Evolutionary conservation across 2,113 vertebrate species (phyloP), one percentile per base, ranked within the genome.

Genomic region (Pelecanus crispus): DNA sequence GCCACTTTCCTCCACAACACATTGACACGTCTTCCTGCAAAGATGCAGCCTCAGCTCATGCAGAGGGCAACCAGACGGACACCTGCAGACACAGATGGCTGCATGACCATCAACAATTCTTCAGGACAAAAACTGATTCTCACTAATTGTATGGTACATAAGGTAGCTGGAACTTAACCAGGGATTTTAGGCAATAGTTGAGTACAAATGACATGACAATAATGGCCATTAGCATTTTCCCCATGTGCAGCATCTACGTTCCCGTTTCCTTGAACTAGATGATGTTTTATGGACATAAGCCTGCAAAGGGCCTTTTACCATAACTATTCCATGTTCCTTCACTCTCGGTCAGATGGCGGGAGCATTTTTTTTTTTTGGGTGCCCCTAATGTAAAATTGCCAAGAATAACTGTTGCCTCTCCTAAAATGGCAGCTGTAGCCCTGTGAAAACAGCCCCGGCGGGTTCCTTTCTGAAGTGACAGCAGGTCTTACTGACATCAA

Each of bases 341-440:
- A 14, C 53, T 62, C 89, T 81, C 15, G 9, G 47, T 63, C 89
- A 86, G 81, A 90, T 66, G 89, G 81, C 62, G 62, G 81, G 87
- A 88, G 49, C 55, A 50, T 19, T 42, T 75, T 59, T 61, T 65
- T 56, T 71, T 71, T 61, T 59, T 32, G 52, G 80, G 72, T 92
- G 88, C 62, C 65, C 83, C 56, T 68, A 22, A 63, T 55, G 81
- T 93, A 79, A 56, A 75, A 90, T 45, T 94, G 96, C 96, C 94
- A 97, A 93, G 87, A 96, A 94, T 86, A 97, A 95, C 84, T 90
- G 59, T 85, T 66, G 79, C 90, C 75, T 92, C 74, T 87, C 86
- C 70, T 73, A 52, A 92, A 86, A 95, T 59, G 94, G 94, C 94
- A 95, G 95, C 79, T 91, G 79, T 11, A 68, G 83, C 70, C 81